Percentiles rank a stretch among this genome's conserved stretches.
These are phyloP conservation scores for Ia io DNA, from an alignment of 2,113 vertebrate species.

Conservation along the genomic window DNA sequence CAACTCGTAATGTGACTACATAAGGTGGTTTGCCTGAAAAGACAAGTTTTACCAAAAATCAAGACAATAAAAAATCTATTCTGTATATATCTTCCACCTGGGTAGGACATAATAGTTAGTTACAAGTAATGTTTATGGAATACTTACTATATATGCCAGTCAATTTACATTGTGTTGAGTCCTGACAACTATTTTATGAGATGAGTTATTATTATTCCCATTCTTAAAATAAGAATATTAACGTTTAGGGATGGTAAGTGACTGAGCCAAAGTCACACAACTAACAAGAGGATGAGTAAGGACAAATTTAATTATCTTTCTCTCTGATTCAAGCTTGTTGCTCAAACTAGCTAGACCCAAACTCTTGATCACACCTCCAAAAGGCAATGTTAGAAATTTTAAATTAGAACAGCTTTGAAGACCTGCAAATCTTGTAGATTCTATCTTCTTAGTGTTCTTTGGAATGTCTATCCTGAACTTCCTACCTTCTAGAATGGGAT, in stretches of 20 bases:
- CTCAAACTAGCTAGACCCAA: background rate
- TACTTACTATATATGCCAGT: background rate
- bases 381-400: background rate
- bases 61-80: background rate
- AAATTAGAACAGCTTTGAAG: background rate
- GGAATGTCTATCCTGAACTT: background rate
- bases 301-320: background rate
- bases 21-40: background rate
- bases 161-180: background rate
- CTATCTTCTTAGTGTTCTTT: background rate
- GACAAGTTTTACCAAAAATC: constrained; percentile 5
- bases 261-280: background rate
- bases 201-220: background rate
- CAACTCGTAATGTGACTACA: constrained; percentile 20
- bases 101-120: background rate
- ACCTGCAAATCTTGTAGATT: background rate
- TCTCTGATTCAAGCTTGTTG: background rate
- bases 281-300: background rate
- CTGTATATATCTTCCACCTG: background rate
- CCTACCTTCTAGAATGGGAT: background rate
- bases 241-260: background rate
- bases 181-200: background rate
- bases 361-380: background rate
- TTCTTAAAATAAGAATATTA: constrained; percentile 17
- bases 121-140: background rate